Evolutionary conservation across 2,888 invertebrate species (phyloP).

Genomic region (Ochropleura leucogaster): DNA sequence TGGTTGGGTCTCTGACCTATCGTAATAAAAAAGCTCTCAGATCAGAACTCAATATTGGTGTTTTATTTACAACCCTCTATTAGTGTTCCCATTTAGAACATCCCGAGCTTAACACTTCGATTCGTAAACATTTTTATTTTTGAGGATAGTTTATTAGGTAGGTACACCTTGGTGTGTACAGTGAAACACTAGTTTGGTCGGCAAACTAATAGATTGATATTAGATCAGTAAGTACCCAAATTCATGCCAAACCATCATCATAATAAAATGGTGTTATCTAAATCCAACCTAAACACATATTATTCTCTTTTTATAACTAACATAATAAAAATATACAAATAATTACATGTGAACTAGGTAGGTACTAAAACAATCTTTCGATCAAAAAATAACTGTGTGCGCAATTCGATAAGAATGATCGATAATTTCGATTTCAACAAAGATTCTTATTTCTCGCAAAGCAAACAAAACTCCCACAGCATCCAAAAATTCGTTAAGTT

Average conservation of each 20-base stretch:
- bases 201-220: not conserved
- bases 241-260: no score
- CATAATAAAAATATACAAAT: not conserved
- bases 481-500: slow-evolving; percentile 66
- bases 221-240: not conserved
- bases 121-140: not conserved
- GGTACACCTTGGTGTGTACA: not conserved
- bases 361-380: slow-evolving; percentile 3
- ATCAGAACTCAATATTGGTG: no score
- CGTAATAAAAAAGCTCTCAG: no score
- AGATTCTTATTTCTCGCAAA: slow-evolving; percentile 34
- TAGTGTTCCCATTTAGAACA: no score
- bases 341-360: not conserved
- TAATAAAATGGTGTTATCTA: not conserved
- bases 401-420: not conserved
- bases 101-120: no score
- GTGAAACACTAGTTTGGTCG: not conserved
- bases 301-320: not conserved
- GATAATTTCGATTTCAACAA: slow-evolving; percentile 25
- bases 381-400: not conserved
- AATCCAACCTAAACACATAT: not conserved
- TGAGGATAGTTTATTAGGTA: not conserved
- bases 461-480: slow-evolving; percentile 69
- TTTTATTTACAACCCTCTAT: no score
- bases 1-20: no score